These are phyloP conservation scores for Odocoileus virginianus DNA, from an alignment of 2,113 vertebrate species.

Conservation along the genomic window DNA sequence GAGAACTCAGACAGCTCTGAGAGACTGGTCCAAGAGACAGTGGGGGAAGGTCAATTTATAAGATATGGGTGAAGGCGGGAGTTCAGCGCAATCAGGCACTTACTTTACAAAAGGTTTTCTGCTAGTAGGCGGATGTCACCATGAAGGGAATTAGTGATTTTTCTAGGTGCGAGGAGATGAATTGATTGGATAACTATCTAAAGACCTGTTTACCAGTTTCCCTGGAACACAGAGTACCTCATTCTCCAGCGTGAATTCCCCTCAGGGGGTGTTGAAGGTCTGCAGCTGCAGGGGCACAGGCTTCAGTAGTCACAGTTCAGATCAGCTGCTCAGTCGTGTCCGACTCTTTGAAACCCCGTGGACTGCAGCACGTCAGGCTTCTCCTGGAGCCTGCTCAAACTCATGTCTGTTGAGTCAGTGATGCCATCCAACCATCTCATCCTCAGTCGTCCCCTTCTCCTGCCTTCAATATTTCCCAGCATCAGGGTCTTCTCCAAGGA, in stretches of 20 bases:
- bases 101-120: background rate
- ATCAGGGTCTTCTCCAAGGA: background rate
- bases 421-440: background rate
- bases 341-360: background rate
- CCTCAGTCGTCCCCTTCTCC: background rate
- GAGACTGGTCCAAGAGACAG: background rate
- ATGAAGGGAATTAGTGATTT: background rate
- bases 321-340: background rate
- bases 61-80: background rate
- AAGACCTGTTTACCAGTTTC: background rate
- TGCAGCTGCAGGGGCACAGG: background rate
- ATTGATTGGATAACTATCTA: background rate
- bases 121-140: background rate
- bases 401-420: background rate
- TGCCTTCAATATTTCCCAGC: background rate
- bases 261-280: background rate
- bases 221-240: background rate
- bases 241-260: background rate
- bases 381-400: background rate
- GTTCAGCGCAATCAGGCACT: background rate
- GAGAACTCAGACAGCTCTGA: background rate
- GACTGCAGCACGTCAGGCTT: background rate
- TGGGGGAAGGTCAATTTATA: background rate
- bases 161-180: background rate
- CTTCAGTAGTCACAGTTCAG: background rate